These are phyloP conservation scores for Brachylomia viminalis DNA, from an alignment of 2,888 invertebrate species.

Conservation along the genomic window DNA sequence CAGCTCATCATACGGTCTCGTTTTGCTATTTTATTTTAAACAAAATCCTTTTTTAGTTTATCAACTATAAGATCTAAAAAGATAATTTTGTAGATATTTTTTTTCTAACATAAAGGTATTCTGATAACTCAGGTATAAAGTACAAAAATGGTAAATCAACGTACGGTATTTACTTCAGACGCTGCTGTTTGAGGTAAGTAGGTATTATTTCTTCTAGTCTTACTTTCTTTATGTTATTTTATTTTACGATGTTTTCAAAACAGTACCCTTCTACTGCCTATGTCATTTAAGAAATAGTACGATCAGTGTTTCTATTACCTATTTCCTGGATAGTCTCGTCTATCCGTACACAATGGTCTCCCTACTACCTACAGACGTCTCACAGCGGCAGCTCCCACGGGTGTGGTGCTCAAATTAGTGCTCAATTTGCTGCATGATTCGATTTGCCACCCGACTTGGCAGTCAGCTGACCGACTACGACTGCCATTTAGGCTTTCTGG, in stretches of 20 bases:
- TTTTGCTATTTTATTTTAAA: background rate
- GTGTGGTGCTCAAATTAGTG: slow-evolving; percentile 80
- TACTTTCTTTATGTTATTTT: background rate
- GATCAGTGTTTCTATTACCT: background rate
- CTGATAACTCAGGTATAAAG: too few species aligned
- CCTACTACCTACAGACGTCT: slow-evolving; percentile 63
- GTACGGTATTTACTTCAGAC: background rate
- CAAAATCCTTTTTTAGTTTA: background rate
- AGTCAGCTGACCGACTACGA: slow-evolving; percentile 70
- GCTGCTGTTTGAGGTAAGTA: background rate
- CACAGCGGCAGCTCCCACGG: slow-evolving; percentile 82
- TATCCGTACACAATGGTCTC: slow-evolving; percentile 53
- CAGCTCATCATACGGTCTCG: slow-evolving; percentile 28
- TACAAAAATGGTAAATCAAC: background rate
- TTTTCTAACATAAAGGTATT: background rate
- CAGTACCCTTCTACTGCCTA: background rate
- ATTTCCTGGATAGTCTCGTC: background rate
- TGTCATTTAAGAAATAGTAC: background rate
- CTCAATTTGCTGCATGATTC: slow-evolving; percentile 88
- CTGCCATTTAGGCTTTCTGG: slow-evolving; percentile 29
- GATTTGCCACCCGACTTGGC: slow-evolving; percentile 80
- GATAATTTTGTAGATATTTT: background rate
- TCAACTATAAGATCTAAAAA: background rate
- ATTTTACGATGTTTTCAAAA: background rate
- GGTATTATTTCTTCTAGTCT: background rate